A percentile compares a stretch with the other conserved stretches of the same genome.
phyloP scores from a whole-genome alignment of 2,113 vertebrate genomes.

The Actinemys pallida region DNA sequence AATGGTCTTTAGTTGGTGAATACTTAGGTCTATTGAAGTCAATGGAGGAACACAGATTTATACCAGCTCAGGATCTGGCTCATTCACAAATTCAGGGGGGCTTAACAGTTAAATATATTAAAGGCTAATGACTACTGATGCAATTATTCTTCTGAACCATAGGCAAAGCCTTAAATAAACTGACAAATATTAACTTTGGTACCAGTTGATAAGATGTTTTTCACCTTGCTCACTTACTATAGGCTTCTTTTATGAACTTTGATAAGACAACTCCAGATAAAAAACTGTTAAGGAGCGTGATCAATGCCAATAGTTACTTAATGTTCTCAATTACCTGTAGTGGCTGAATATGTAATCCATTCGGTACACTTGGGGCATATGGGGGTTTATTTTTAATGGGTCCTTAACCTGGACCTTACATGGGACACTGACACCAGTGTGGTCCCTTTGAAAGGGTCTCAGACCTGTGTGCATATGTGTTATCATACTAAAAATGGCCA shows the following conservation, averaged over 20 bases:
- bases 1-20: neutral
- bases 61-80: neutral
- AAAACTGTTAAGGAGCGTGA: neutral
- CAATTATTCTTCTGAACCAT: conserved; percentile 24
- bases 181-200: conserved; percentile 65
- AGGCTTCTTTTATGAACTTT: conserved; percentile 54
- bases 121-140: neutral
- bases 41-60: rapidly evolving
- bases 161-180: conserved; percentile 50
- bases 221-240: neutral
- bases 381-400: neutral
- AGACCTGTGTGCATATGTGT: neutral
- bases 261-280: conserved; percentile 4
- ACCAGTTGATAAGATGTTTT: conserved; percentile 38
- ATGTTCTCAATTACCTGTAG: neutral
- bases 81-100: neutral
- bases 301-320: neutral
- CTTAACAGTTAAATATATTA: conserved; percentile 29
- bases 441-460: neutral
- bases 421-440: neutral
- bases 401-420: conserved; percentile 17
- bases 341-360: neutral
- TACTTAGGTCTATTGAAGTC: neutral
- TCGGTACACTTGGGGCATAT: neutral
- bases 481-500: neutral